Evolutionary conservation across 2,797 vertebrate genomes (phyloP).

Genomic region (Lacerta bilineata): DNA sequence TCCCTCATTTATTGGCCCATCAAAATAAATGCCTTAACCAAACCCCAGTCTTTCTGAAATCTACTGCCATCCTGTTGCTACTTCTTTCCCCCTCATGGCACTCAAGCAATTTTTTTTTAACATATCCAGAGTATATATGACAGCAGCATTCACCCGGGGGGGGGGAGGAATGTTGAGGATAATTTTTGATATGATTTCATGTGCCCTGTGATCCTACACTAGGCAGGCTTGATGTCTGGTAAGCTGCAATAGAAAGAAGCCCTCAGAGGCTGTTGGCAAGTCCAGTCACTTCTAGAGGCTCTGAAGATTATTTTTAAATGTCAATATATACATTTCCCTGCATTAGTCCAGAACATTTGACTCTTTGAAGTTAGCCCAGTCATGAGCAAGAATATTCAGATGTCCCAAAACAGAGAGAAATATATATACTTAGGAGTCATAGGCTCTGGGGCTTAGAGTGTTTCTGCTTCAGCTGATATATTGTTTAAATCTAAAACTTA

Average conservation of each 20-base stretch:
- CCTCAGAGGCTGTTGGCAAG: constrained; percentile 21
- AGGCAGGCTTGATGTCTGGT: constrained; percentile 10
- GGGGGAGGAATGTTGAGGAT: background rate
- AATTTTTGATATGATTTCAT: background rate
- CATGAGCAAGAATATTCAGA: constrained; percentile 64
- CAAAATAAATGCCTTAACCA: background rate
- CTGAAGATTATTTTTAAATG: background rate
- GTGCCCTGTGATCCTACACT: background rate
- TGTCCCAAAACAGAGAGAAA: constrained; percentile 69
- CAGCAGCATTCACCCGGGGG: background rate
- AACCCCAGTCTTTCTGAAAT: background rate
- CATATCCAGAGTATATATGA: constrained; percentile 17
- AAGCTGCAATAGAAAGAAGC: background rate
- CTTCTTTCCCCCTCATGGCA: background rate
- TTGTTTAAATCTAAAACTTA: constrained; percentile 89
- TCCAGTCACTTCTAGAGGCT: constrained; percentile 43
- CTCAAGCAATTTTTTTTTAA: too few species aligned
- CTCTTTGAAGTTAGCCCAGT: constrained; percentile 41
- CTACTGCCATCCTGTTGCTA: background rate
- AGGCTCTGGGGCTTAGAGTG: constrained; percentile 71
- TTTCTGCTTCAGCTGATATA: constrained; percentile 86
- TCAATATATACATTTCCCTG: constrained; percentile 51
- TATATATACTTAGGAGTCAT: constrained; percentile 70
- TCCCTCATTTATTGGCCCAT: background rate
- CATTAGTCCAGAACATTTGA: constrained; percentile 35